Percentiles rank a stretch among this genome's conserved stretches.
Conservation (phyloP, 2,888 invertebrate genomes). For the Drosophila paranaensis region DNA sequence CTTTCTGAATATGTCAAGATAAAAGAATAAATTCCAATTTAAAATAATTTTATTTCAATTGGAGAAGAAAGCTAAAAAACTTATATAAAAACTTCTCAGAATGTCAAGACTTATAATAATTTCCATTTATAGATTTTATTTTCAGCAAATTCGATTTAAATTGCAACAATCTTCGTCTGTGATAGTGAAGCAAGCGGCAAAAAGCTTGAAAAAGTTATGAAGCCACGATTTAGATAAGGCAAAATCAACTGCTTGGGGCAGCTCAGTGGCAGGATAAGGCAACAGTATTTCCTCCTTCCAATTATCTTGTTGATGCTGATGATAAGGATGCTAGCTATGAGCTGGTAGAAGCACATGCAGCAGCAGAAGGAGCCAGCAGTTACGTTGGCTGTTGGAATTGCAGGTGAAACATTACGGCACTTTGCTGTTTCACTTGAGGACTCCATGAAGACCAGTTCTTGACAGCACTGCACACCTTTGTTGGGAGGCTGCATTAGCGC, state of each 20-base stretch:
- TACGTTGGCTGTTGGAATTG: conserved; percentile 11
- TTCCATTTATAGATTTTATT: background rate
- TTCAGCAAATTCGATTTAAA: background rate
- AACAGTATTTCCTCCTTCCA: conserved; percentile 12
- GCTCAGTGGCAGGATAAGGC: conserved; percentile 12
- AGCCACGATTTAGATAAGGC: background rate
- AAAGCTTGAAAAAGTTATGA: background rate
- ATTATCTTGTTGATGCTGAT: conserved; percentile 24
- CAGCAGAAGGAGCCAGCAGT: background rate
- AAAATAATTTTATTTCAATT: too few species aligned
- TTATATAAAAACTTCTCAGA: too few species aligned
- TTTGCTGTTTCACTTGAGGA: conserved; percentile 4
- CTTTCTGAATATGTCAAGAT: background rate
- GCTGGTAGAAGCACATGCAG: conserved; percentile 4
- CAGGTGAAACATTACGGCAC: conserved; percentile 36
- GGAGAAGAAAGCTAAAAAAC: too few species aligned
- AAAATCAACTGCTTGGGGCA: conserved; percentile 2
- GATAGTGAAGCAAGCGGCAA: background rate
- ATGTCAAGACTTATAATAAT: too few species aligned
- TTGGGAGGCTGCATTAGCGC: conserved; percentile 38
- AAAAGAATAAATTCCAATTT: too few species aligned
- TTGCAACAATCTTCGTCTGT: background rate
- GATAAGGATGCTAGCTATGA: conserved; percentile 15
- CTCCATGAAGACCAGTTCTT: too few species aligned
- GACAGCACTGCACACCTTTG: conserved; percentile 14